phyloP scores from a whole-genome alignment of 2,113 vertebrate genomes.

The Brienomyrus brachyistius region DNA sequence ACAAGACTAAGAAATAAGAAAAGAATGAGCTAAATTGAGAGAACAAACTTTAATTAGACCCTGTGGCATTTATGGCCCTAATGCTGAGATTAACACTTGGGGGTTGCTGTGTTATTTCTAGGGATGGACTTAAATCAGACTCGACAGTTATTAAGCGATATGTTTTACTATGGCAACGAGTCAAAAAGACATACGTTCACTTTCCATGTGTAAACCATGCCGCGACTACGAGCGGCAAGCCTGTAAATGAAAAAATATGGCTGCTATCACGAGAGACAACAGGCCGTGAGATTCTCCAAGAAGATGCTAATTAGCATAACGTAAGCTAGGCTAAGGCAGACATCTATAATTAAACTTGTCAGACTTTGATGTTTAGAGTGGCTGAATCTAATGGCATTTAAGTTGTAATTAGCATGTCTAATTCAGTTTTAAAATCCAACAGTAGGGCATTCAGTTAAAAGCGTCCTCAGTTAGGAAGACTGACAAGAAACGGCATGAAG shows the following conservation, averaged over 20 bases:
- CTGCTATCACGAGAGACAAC: not conserved
- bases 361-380: slow-evolving; percentile 10
- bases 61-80: not conserved
- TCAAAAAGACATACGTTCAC: not conserved
- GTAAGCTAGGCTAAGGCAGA: slow-evolving; percentile 3
- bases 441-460: not conserved
- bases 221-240: not conserved
- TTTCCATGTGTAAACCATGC: not conserved
- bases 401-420: slow-evolving; percentile 4
- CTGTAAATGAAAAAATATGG: not conserved
- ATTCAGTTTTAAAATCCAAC: not conserved
- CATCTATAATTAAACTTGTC: slow-evolving; percentile 14
- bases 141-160: not conserved
- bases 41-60: not conserved
- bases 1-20: not conserved
- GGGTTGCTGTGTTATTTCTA: not conserved
- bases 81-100: not conserved
- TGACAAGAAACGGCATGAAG: not conserved
- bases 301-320: slow-evolving; percentile 7
- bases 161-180: not conserved
- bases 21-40: not conserved
- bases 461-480: not conserved
- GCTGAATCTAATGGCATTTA: not conserved
- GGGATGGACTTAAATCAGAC: not conserved
- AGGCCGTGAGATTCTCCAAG: not conserved